Conservation (phyloP, 2,797 vertebrate species). For the Sarcoramphus papa region DNA sequence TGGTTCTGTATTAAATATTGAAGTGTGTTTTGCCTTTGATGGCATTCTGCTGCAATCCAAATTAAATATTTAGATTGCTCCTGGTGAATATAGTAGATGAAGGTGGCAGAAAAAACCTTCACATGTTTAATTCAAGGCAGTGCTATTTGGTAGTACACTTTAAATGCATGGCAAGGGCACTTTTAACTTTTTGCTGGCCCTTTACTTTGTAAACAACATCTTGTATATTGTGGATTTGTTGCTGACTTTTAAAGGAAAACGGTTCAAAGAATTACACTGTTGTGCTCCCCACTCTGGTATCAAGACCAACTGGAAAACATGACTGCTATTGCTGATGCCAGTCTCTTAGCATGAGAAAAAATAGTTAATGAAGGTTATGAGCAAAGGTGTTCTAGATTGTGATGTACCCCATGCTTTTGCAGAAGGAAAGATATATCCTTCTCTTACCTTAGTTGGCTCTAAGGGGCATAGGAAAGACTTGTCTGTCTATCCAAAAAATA, state of each 20-base stretch:
- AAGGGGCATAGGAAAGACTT: background rate
- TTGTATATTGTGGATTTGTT: background rate
- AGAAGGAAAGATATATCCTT: constrained; percentile 19
- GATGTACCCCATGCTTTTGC: background rate
- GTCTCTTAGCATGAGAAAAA: background rate
- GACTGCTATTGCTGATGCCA: background rate
- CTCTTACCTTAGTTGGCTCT: background rate
- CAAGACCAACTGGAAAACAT: background rate
- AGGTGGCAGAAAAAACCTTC: constrained; percentile 27
- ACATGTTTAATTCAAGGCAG: background rate
- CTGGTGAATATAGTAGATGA: constrained; percentile 29
- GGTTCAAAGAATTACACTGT: background rate
- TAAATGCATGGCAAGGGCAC: background rate
- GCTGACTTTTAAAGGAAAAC: background rate
- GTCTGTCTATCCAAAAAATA: constrained; percentile 21
- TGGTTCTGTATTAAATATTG: background rate
- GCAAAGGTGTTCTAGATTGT: background rate
- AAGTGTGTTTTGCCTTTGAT: background rate
- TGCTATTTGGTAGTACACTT: background rate
- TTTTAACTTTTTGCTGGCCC: constrained; percentile 9
- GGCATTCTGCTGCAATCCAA: constrained; percentile 24
- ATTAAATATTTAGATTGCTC: constrained; percentile 25
- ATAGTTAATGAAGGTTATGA: background rate
- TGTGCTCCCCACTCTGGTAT: background rate
- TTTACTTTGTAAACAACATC: background rate